Evolutionary conservation across 2,888 invertebrate genomes (phyloP).

Genomic region (Vesta saturnalis): DNA sequence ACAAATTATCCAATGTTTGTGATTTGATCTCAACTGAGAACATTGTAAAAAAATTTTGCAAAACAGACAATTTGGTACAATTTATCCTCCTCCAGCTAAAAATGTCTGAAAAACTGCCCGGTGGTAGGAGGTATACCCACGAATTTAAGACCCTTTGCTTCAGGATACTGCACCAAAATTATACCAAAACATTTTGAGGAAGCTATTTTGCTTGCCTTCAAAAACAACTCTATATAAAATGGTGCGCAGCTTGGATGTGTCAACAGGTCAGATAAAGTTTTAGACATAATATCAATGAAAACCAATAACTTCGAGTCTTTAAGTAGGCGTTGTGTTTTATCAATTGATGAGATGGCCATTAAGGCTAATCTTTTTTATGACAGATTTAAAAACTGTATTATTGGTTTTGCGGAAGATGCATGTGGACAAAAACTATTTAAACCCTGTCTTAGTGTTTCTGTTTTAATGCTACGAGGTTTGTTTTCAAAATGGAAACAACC

Average conservation of each 20-base stretch:
- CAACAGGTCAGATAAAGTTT: background rate
- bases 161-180: background rate
- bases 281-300: background rate
- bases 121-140: background rate
- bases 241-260: background rate
- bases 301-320: background rate
- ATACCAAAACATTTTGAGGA: background rate
- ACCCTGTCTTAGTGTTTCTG: background rate
- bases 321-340: background rate
- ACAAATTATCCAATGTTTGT: no score
- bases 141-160: background rate
- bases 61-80: no score
- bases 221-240: background rate
- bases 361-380: background rate
- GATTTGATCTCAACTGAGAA: no score
- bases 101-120: background rate
- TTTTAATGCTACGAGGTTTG: conserved; percentile 8
- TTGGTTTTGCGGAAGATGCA: conserved; percentile 5
- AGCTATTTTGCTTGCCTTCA: background rate
- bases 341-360: background rate
- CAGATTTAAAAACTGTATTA: background rate
- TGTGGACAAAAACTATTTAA: background rate
- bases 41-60: no score
- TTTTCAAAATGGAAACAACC: conserved; percentile 13
- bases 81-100: background rate